A percentile compares a stretch with the other conserved stretches of the same genome.
These are phyloP conservation scores for Myanophis thanlyinensis DNA, from an alignment of 2,113 vertebrate genomes.

Conservation along the genomic window DNA sequence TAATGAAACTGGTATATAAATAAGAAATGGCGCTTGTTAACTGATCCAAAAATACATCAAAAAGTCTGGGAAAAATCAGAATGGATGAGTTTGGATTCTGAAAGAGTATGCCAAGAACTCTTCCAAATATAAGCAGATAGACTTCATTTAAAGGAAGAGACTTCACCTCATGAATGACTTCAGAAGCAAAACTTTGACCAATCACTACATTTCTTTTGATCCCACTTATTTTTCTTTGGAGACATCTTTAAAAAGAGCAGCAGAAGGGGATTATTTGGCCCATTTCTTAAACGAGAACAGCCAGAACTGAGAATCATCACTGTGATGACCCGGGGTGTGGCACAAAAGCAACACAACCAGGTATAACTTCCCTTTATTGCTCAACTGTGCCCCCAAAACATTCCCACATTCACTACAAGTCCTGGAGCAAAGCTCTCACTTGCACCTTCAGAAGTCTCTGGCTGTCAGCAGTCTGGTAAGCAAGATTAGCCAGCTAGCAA, in stretches of 20 bases:
- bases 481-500: too few species aligned
- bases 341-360: too few species aligned
- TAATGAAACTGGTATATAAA: conserved; percentile 40
- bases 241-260: neutral
- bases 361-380: too few species aligned
- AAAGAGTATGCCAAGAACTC: conserved; percentile 82
- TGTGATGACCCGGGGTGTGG: too few species aligned
- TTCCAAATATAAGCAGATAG: conserved; percentile 97
- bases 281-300: conserved; percentile 28
- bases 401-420: too few species aligned
- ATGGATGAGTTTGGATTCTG: neutral
- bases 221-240: neutral
- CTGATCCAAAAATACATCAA: conserved; percentile 51
- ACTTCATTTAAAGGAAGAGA: conserved; percentile 92
- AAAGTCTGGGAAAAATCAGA: conserved; percentile 42
- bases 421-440: too few species aligned
- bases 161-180: conserved; percentile 95
- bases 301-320: neutral
- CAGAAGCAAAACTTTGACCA: conserved; percentile 94
- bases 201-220: conserved; percentile 81
- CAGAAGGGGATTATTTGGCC: conserved; percentile 39
- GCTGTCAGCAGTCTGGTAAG: too few species aligned
- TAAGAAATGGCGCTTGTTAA: conserved; percentile 39
- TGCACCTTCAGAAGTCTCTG: too few species aligned
- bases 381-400: too few species aligned